A percentile compares a stretch with the other conserved stretches of the same genome.
phyloP scores from a whole-genome alignment of 2,797 vertebrate species.

The Trachurus trachurus region DNA sequence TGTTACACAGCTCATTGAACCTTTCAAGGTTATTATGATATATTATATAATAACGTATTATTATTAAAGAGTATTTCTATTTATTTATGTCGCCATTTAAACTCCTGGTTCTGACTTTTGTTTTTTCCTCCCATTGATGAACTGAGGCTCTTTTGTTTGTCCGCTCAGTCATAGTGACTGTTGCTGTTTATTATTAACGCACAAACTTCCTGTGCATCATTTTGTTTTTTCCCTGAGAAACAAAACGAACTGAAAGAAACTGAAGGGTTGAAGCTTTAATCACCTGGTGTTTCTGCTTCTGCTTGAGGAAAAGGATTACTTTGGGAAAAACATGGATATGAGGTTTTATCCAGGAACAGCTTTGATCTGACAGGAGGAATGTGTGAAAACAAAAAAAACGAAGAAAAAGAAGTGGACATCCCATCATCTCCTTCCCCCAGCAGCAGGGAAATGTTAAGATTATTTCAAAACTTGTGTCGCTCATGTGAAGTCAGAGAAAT shows the following conservation, averaged over 20 bases:
- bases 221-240: conserved; percentile 10
- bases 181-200: conserved; percentile 37
- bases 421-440: background rate
- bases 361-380: background rate
- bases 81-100: conserved; percentile 14
- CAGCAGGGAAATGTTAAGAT: conserved; percentile 8
- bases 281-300: background rate
- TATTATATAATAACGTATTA: too few species aligned
- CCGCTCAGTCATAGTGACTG: conserved; percentile 24
- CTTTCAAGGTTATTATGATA: background rate
- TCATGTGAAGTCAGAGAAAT: conserved; percentile 9
- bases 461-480: background rate
- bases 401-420: background rate
- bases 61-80: background rate
- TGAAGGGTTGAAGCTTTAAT: background rate
- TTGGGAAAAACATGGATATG: background rate
- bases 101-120: conserved; percentile 8
- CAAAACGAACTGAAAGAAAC: too few species aligned
- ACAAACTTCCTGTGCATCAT: conserved; percentile 19
- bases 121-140: conserved; percentile 3
- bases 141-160: conserved; percentile 28
- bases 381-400: background rate
- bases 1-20: conserved; percentile 20
- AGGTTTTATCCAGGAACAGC: background rate
- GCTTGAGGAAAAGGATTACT: background rate